phyloP scores from a whole-genome alignment of 2,113 vertebrate species.

The Amazona guildingii region DNA sequence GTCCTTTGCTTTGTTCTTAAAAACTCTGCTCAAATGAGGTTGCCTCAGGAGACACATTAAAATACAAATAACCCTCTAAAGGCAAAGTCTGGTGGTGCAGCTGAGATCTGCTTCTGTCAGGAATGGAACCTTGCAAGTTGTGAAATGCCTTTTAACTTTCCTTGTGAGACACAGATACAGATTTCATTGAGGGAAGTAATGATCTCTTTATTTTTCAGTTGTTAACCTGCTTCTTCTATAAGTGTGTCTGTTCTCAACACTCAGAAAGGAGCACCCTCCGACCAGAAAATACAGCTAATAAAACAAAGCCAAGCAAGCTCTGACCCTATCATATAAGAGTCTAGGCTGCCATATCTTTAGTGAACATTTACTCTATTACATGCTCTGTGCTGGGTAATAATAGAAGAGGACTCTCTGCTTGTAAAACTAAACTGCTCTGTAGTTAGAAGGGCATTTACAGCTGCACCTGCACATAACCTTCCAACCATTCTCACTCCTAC shows the following conservation, averaged over 20 bases:
- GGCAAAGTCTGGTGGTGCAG: background rate
- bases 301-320: background rate
- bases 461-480: background rate
- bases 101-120: conserved; percentile 16
- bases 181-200: background rate
- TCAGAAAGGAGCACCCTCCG: background rate
- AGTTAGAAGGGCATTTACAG: background rate
- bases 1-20: conserved; percentile 52
- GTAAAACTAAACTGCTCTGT: conserved; percentile 19
- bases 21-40: conserved; percentile 18
- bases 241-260: background rate
- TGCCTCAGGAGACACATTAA: conserved; percentile 54
- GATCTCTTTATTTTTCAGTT: background rate
- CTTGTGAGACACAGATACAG: background rate
- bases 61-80: conserved; percentile 53
- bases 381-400: background rate
- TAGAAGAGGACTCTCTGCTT: background rate
- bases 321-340: background rate
- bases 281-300: background rate
- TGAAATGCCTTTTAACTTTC: conserved; percentile 37
- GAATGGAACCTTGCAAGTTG: background rate
- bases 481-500: background rate
- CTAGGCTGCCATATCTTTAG: background rate
- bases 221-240: background rate
- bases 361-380: background rate